These are phyloP conservation scores for Seriola aureovittata DNA, from an alignment of 2,113 vertebrate species.

Conservation along the genomic window DNA sequence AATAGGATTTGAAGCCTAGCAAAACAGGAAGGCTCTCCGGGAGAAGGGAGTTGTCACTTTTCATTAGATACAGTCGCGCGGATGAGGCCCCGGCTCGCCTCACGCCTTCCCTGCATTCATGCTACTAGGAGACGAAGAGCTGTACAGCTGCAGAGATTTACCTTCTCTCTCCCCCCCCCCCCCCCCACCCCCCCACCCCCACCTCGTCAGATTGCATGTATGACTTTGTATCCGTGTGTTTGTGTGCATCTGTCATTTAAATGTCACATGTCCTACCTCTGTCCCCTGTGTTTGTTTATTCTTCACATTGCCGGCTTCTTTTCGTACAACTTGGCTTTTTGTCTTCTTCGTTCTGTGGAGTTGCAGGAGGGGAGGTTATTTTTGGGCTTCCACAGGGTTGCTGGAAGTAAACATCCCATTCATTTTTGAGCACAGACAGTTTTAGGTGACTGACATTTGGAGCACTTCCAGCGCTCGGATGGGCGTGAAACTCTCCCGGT, in stretches of 20 bases:
- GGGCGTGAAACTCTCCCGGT: not conserved
- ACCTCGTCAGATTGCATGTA: not conserved
- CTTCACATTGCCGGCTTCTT: not conserved
- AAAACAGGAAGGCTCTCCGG: slow-evolving; percentile 60
- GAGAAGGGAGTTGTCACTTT: slow-evolving; percentile 71
- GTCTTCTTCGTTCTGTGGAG: not conserved
- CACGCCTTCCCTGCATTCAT: slow-evolving; percentile 31
- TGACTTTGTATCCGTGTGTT: slow-evolving; percentile 1
- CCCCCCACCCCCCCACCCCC: no score
- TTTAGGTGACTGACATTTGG: not conserved
- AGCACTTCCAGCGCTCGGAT: not conserved
- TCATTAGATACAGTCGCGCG: slow-evolving; percentile 55
- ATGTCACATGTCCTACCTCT: not conserved
- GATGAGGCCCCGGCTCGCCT: slow-evolving; percentile 36
- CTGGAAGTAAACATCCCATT: not conserved
- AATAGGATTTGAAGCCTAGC: slow-evolving; percentile 69
- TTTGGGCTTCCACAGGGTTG: not conserved
- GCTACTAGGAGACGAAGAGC: slow-evolving; percentile 2
- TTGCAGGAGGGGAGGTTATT: not conserved
- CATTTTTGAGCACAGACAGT: not conserved
- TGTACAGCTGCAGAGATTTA: slow-evolving; percentile 11
- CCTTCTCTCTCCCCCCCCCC: not conserved
- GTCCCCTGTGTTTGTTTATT: not conserved
- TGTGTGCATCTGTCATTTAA: not conserved
- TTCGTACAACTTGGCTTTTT: not conserved